A percentile compares a stretch with the other conserved stretches of the same genome.
These are phyloP conservation scores for Premnoplex brunnescens DNA, from an alignment of 2,797 vertebrate species.

Conservation along the genomic window DNA sequence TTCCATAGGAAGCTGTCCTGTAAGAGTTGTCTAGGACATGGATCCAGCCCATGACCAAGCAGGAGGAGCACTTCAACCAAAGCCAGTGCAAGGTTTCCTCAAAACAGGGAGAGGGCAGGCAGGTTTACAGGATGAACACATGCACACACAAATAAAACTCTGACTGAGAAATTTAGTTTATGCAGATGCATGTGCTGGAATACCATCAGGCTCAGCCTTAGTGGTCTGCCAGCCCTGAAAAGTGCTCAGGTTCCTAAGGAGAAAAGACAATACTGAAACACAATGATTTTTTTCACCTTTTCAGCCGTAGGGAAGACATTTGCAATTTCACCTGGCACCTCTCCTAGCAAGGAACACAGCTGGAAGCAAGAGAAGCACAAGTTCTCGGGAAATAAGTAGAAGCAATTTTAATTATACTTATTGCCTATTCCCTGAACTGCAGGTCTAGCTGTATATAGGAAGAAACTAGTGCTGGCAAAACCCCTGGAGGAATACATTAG, in stretches of 20 bases:
- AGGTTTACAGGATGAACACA: neutral
- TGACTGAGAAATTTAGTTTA: neutral
- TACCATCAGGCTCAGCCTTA: neutral
- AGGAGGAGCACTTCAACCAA: neutral
- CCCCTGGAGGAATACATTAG: neutral
- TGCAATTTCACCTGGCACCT: neutral
- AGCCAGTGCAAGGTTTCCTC: neutral
- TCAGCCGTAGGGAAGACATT: neutral
- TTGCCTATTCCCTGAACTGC: neutral
- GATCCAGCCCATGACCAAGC: neutral
- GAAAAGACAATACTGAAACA: neutral
- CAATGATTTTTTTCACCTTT: neutral
- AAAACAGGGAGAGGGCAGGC: neutral
- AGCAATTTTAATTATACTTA: neutral
- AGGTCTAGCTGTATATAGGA: neutral
- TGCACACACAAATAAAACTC: neutral
- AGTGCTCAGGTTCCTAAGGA: neutral
- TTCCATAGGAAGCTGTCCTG: neutral
- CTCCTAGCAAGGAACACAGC: neutral
- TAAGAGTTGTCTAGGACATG: accelerated
- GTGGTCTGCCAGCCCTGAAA: neutral
- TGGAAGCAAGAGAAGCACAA: neutral
- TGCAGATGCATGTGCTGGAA: neutral
- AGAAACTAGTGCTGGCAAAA: neutral
- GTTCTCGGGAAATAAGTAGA: neutral